Base-by-base conservation (phyloP, 2,797 vertebrate species). In the Halcyon leucocephala region DNA sequence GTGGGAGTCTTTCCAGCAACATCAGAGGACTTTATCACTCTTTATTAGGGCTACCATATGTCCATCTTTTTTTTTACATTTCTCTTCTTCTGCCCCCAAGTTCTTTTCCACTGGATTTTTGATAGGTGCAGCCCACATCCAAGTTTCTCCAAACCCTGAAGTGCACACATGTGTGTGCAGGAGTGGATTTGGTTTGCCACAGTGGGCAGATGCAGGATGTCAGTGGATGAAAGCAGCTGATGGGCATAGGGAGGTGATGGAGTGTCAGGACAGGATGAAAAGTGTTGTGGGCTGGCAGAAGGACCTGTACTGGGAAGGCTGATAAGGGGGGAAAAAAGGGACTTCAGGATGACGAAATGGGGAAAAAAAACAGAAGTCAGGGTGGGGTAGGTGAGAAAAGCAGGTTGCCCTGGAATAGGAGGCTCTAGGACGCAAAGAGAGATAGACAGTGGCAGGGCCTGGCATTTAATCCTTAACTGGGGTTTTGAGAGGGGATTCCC, bases 21-120 rank as follows among this genome's bases (percentile, higher is more conserved):
- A 95, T 93, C 95, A 85, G 67, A 95, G 85, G 49, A 54, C 78
- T 95, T 96, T 93, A 95, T 96, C 89, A 66, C 60, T 87, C 76
- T 90, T 95, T 94, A 96, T 96, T 95, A 91, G 95, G 86, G 71
- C 93, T 94, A 93, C 95, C 90, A 93, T 39, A 78, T 92, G 90
- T 67, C 92, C 81, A 80, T 15, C 55, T 78, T 67, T 87, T 86
- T 31, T 3, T n/a, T 60, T 64, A 52, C 5, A 33, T 89, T 90
- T 70, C 7, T 90, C 49, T 80, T 86, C 82, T 82, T 57, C 71
- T 77, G 35, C 12, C 31, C 41, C 16, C 25, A 33, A 18, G 12
- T 20, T 66, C 16, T 79, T 79, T 67, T 61, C 19, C 22, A 6
- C 20, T 39, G 39, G 35, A 28, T 44, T 76, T 86, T 61, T 82